These are phyloP conservation scores for Scaptomyza flava DNA, from an alignment of 2,888 invertebrate genomes.

Conservation along the genomic window DNA sequence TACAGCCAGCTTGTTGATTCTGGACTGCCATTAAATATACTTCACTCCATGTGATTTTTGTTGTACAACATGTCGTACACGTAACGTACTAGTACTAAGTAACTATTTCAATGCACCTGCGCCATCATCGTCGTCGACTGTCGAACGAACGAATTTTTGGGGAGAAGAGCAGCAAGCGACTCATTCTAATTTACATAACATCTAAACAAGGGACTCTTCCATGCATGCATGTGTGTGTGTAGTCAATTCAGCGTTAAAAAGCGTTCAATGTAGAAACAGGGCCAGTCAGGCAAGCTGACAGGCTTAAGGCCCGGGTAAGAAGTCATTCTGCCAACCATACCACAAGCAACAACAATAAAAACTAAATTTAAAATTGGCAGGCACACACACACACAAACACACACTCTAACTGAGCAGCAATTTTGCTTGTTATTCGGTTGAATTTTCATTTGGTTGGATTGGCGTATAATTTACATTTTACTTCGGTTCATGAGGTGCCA, in stretches of 20 bases:
- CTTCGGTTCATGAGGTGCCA: slow-evolving; percentile 79
- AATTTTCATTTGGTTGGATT: slow-evolving; percentile 67
- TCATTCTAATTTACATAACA: slow-evolving; percentile 76
- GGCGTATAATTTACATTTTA: slow-evolving; percentile 78
- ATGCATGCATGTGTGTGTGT: slow-evolving; percentile 24
- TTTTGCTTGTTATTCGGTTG: slow-evolving; percentile 69
- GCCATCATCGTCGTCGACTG: slow-evolving; percentile 35
- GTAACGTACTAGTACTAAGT: slow-evolving; percentile 32
- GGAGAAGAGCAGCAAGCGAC: slow-evolving; percentile 35
- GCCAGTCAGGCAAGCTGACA: slow-evolving; percentile 25
- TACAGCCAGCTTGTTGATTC: slow-evolving; percentile 33
- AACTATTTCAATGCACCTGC: slow-evolving; percentile 69
- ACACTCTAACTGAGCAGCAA: slow-evolving; percentile 47
- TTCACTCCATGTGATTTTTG: slow-evolving; percentile 26
- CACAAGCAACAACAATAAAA: slow-evolving; percentile 60
- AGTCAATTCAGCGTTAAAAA: slow-evolving; percentile 71
- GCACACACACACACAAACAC: slow-evolving; percentile 10
- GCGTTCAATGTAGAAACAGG: slow-evolving; percentile 71
- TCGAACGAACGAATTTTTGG: slow-evolving; percentile 50
- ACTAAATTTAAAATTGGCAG: slow-evolving; percentile 68
- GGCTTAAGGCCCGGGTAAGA: slow-evolving; percentile 11
- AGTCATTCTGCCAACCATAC: slow-evolving; percentile 50
- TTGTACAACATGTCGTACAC: slow-evolving; percentile 35
- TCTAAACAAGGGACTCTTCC: slow-evolving; percentile 29
- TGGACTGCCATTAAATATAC: slow-evolving; percentile 30